Evolutionary conservation across 2,113 vertebrate species (phyloP).

Genomic region (Meleagris gallopavo): DNA sequence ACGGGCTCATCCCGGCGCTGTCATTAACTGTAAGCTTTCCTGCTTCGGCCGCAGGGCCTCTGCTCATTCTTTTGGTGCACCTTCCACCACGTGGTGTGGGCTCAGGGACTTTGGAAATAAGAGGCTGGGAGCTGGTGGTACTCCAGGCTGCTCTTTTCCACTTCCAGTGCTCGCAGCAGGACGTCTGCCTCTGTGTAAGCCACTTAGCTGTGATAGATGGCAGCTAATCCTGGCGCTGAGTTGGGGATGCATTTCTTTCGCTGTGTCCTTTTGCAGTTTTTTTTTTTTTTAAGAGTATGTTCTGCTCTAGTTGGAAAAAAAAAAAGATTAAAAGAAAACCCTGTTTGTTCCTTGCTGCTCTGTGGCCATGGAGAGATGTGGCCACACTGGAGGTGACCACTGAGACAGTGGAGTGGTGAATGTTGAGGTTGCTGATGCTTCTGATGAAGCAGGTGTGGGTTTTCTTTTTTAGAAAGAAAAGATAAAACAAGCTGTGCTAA

Average conservation of each 20-base stretch:
- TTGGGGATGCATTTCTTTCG: background rate
- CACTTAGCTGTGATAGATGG: background rate
- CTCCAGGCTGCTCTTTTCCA: background rate
- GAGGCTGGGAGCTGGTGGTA: background rate
- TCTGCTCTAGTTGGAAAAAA: background rate
- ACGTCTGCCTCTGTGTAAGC: background rate
- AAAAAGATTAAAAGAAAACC: background rate
- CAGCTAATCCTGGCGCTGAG: background rate
- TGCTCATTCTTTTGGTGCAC: background rate
- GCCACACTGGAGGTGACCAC: background rate
- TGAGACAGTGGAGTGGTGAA: background rate
- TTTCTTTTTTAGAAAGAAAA: background rate
- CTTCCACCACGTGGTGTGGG: background rate
- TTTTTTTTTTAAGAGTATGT: background rate
- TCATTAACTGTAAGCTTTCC: background rate
- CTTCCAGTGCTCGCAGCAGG: background rate
- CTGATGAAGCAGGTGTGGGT: background rate
- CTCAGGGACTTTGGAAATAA: background rate
- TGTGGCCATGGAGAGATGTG: rapidly evolving
- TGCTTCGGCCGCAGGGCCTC: too few relatives aligned
- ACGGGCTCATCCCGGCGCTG: background rate
- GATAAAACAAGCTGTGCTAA: background rate
- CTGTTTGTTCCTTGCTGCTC: background rate
- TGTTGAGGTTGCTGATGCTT: background rate
- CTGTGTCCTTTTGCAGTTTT: background rate